phyloP scores from a whole-genome alignment of 2,797 vertebrate species.

The Pipistrellus kuhlii region DNA sequence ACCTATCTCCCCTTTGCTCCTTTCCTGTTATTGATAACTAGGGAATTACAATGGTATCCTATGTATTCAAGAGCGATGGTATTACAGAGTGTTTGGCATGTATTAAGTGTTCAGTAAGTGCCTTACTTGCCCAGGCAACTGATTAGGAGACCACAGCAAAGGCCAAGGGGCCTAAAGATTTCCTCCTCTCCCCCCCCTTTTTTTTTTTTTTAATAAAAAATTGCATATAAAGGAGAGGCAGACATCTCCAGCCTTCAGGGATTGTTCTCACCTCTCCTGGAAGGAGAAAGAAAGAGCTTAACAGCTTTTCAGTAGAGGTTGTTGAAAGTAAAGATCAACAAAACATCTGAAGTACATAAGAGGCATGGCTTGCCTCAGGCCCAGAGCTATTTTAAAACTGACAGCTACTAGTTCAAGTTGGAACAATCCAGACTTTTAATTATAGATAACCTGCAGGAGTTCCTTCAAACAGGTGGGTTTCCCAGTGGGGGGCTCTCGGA shows the following conservation, averaged over 20 bases:
- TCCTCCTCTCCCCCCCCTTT: too few species aligned
- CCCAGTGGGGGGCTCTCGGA: neutral
- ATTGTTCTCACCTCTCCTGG: slow-evolving; percentile 7
- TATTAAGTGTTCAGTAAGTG: neutral
- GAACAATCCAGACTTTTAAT: slow-evolving; percentile 69
- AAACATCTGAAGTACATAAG: neutral
- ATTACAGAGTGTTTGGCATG: neutral
- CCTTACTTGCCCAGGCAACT: neutral
- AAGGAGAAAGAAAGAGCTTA: neutral
- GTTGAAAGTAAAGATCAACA: neutral
- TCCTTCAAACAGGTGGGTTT: slow-evolving; percentile 1
- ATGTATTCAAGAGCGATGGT: neutral
- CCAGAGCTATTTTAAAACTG: slow-evolving; percentile 59
- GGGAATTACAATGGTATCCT: too few species aligned
- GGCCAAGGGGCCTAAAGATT: neutral
- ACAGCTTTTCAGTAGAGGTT: neutral
- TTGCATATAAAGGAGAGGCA: neutral
- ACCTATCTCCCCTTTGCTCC: too few species aligned
- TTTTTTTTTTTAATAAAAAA: neutral
- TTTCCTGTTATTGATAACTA: too few species aligned
- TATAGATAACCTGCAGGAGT: slow-evolving; percentile 21
- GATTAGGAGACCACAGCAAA: neutral
- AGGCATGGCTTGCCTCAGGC: neutral
- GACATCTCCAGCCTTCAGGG: neutral
- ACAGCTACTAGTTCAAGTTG: slow-evolving; percentile 64